Percentiles rank a stretch among this genome's conserved stretches.
phyloP scores from a whole-genome alignment of 1,140 invertebrate genomes.

The Drosophila grimshawi region DNA sequence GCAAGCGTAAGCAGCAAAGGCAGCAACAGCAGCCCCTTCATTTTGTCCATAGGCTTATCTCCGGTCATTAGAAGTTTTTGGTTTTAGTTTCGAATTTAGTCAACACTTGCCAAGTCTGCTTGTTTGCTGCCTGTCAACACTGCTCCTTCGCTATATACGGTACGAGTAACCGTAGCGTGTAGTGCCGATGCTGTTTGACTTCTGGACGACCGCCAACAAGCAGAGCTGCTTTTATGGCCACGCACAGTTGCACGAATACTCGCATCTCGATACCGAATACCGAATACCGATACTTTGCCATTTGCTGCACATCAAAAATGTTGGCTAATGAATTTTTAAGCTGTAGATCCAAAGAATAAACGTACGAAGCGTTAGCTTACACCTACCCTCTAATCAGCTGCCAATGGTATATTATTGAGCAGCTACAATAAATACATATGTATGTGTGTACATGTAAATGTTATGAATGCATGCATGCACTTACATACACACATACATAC shows the following conservation, averaged over 20 bases:
- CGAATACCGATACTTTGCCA: slow-evolving; percentile 15
- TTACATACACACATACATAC: background rate
- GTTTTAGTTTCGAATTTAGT: background rate
- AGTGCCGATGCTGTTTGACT: slow-evolving; percentile 4
- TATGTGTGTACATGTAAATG: background rate
- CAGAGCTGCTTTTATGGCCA: slow-evolving; percentile 36
- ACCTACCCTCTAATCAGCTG: slow-evolving; percentile 24
- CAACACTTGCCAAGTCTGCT: background rate
- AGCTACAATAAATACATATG: background rate
- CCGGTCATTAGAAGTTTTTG: background rate
- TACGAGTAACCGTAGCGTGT: background rate
- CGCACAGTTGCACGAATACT: slow-evolving; percentile 4
- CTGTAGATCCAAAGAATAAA: background rate
- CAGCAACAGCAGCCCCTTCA: slow-evolving; percentile 3
- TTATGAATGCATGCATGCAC: background rate
- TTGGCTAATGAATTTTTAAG: slow-evolving; percentile 4
- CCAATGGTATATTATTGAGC: slow-evolving; percentile 8
- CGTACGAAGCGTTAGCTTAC: background rate
- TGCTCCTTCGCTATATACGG: background rate
- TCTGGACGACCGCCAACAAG: slow-evolving; percentile 2
- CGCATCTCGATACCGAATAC: slow-evolving; percentile 4
- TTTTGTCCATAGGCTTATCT: background rate
- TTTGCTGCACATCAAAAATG: slow-evolving; percentile 3
- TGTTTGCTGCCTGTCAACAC: background rate
- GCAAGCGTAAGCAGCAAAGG: background rate